These are phyloP conservation scores for Pararge aegeria DNA, from an alignment of 1,140 invertebrate genomes.

Conservation along the genomic window DNA sequence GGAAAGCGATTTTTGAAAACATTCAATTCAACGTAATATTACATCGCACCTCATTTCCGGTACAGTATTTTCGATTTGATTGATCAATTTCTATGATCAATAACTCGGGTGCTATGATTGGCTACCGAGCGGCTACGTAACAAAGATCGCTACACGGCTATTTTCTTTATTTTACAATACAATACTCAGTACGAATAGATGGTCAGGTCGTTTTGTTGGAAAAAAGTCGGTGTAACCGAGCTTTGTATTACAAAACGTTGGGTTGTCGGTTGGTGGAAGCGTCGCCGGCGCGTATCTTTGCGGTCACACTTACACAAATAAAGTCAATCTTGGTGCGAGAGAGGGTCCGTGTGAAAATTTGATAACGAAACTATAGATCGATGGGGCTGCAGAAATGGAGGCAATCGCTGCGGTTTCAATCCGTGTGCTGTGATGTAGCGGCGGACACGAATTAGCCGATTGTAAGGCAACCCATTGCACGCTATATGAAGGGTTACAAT, in stretches of 20 bases:
- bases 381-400: conserved; percentile 70
- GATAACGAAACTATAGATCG: conserved; percentile 76
- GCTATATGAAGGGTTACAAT: neutral
- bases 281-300: conserved; percentile 53
- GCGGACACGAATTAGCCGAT: conserved; percentile 51
- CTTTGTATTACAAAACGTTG: conserved; percentile 45
- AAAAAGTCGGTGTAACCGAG: conserved; percentile 38
- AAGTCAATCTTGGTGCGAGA: conserved; percentile 70
- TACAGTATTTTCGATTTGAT: conserved; percentile 72
- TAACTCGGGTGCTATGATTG: conserved; percentile 68
- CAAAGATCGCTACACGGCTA: conserved; percentile 28
- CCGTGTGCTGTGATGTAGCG: conserved; percentile 72
- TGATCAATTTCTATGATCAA: conserved; percentile 77
- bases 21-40: conserved; percentile 58
- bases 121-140: conserved; percentile 55
- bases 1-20: conserved; percentile 52
- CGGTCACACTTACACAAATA: conserved; percentile 76
- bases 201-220: conserved; percentile 20
- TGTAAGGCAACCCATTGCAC: conserved; percentile 22
- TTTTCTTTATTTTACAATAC: conserved; percentile 54
- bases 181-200: conserved; percentile 34
- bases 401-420: conserved; percentile 70
- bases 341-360: conserved; percentile 76
- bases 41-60: conserved; percentile 75
- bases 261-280: conserved; percentile 37